A percentile compares a stretch with the other conserved stretches of the same genome.
These are phyloP conservation scores for Corythornis madagascariensis DNA, from an alignment of 2,113 vertebrate species.

Conservation along the genomic window DNA sequence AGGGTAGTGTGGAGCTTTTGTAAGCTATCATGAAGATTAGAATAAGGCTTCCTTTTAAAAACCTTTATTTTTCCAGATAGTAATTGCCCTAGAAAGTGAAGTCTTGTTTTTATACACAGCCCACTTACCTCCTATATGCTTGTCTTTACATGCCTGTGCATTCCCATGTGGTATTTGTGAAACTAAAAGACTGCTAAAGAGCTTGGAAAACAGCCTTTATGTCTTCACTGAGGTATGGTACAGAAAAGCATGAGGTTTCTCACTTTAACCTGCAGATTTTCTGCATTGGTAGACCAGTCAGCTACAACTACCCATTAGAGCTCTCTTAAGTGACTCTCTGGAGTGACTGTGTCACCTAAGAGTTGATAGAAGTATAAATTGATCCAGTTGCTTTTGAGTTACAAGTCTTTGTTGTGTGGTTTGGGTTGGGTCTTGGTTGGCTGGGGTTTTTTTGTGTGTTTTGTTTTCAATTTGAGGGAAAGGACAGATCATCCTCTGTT, in stretches of 20 bases:
- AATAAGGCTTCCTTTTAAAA: neutral
- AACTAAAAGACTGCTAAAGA: neutral
- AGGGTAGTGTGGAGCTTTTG: neutral
- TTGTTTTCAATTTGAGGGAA: neutral
- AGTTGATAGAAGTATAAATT: neutral
- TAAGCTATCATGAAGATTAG: neutral
- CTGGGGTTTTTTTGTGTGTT: too few species aligned
- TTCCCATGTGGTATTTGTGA: neutral
- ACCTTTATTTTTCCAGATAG: neutral
- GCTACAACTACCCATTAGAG: neutral
- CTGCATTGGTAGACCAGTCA: rapidly evolving
- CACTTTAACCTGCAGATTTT: neutral
- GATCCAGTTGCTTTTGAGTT: neutral
- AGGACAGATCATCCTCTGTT: neutral
- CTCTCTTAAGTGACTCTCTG: neutral
- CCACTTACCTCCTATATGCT: neutral
- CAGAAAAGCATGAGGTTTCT: neutral
- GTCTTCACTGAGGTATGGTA: neutral
- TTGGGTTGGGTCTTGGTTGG: neutral
- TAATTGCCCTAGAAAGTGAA: neutral
- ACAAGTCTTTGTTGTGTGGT: neutral
- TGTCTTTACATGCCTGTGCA: neutral
- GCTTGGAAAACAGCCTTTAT: neutral
- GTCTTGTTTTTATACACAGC: neutral
- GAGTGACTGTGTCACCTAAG: neutral